Base-by-base conservation (phyloP, 2,888 invertebrate genomes). In the Noctua comes region DNA sequence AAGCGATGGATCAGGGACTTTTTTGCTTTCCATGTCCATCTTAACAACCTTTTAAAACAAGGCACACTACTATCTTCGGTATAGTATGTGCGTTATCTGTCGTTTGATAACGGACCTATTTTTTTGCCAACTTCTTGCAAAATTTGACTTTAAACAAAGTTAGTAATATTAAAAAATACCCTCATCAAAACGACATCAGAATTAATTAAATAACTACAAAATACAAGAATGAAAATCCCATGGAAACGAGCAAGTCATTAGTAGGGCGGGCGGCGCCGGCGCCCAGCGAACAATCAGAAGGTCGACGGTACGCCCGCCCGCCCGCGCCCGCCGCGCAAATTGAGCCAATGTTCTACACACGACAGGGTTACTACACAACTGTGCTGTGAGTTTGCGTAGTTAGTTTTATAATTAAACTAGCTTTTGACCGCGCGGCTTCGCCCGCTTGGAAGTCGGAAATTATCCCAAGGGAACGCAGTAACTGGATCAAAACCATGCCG, bases 291-390 rank as follows among this genome's bases (percentile, higher is more conserved):
- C 92, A 92, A 91, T 91, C 90, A 77, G 73, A 69, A 83, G 72
- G 84, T 79, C 54, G 77, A n/a, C 66, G 51, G 70, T 51, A 11
- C 76, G 64, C 79, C 79, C 78, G 72, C 77, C 79, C 80, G 68
- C 77, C 87, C 80, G 68, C 77, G 86, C 83, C 84, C 86, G 83
- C 84, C 85, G 80, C 83, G 85, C 92, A 94, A 95, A 95, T 96
- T 95, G 92, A 92, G 95, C 91, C 93, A 96, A 95, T 95, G 84
- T 73, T 73, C 92, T 92, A 91, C 92, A 92, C 92, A 79, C 82
- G 79, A 43, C 78, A 82, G 83, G 87, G 80, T 68, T 79, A 79
- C 75, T 72, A 54, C 78, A 31, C 48, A n/a, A 66, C 43, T 43
- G 66, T 79, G 36, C 43, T 75, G 27, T 36, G 16, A 13, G 36